Evolutionary conservation across 2,113 vertebrate species (phyloP).

Genomic region (Theristicus caerulescens): DNA sequence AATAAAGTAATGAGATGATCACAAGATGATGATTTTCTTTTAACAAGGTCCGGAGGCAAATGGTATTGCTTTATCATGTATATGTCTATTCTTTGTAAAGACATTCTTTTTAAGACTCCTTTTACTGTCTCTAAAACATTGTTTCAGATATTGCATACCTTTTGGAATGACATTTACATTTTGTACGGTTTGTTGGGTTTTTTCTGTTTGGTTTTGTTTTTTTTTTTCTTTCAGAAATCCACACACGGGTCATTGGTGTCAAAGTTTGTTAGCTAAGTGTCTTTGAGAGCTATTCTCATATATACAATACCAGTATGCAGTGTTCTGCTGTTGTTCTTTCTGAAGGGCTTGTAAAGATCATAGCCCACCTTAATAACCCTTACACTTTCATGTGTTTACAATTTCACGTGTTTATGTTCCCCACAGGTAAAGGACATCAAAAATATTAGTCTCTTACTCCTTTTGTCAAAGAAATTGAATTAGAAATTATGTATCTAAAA

Average conservation of each 20-base stretch:
- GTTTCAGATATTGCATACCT: not conserved
- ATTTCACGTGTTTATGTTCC: not conserved
- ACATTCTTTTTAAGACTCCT: not conserved
- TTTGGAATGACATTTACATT: not conserved
- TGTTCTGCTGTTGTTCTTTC: not conserved
- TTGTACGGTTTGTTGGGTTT: fast-evolving
- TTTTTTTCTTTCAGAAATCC: not conserved
- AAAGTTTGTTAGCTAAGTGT: not conserved
- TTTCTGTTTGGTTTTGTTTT: not conserved
- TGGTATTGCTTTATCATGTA: not conserved
- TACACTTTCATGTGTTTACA: not conserved
- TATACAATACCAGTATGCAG: not conserved
- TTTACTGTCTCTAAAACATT: not conserved
- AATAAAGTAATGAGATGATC: not conserved
- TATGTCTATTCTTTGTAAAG: not conserved
- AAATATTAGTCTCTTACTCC: not conserved
- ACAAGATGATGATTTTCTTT: not conserved
- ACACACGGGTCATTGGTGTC: not conserved
- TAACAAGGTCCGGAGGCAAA: not conserved
- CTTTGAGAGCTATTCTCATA: not conserved
- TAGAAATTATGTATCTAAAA: not conserved
- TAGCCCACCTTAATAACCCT: not conserved
- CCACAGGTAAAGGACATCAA: not conserved
- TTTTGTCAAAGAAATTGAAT: not conserved
- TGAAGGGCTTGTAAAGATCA: not conserved